Evolutionary conservation across 2,888 invertebrate genomes (phyloP).

Genomic region (Achlya flavicornis): DNA sequence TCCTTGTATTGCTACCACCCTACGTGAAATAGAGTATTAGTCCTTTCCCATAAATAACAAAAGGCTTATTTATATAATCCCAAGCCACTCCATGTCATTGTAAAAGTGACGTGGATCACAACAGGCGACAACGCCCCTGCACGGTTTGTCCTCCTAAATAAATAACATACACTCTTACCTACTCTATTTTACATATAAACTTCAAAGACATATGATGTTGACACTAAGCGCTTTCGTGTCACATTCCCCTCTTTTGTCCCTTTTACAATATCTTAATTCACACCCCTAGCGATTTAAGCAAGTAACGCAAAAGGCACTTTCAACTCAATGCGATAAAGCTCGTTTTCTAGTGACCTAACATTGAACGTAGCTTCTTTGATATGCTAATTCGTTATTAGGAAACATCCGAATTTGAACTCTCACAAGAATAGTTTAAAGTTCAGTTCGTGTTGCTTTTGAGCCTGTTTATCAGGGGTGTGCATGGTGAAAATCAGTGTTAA

Average conservation of each 20-base stretch:
- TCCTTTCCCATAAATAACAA: constrained; percentile 11
- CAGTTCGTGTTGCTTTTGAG: constrained; percentile 26
- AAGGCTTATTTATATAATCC: constrained; percentile 16
- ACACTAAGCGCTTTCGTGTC: constrained; percentile 77
- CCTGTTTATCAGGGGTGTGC: constrained; percentile 62
- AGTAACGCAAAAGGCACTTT: constrained; percentile 37
- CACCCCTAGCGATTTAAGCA: constrained; percentile 67
- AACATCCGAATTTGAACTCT: constrained; percentile 42
- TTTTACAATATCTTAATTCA: constrained; percentile 79
- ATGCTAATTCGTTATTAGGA: constrained; percentile 58
- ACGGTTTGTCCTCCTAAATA: constrained; percentile 52
- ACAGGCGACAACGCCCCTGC: constrained; percentile 41
- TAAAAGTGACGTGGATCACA: constrained; percentile 31
- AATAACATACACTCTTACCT: constrained; percentile 45
- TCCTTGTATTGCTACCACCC: too few relatives aligned
- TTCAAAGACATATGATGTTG: constrained; percentile 76
- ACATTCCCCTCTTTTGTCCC: constrained; percentile 70
- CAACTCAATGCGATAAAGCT: constrained; percentile 20
- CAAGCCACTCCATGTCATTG: constrained; percentile 22
- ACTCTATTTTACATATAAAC: constrained; percentile 60
- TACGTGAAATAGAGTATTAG: background rate
- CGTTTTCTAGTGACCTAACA: constrained; percentile 28
- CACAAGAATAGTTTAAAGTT: constrained; percentile 26
- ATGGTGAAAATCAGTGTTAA: constrained; percentile 67
- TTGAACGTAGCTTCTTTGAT: constrained; percentile 50